Evolutionary conservation across 2,888 invertebrate species (phyloP).

Genomic region (Dusona sp.): DNA sequence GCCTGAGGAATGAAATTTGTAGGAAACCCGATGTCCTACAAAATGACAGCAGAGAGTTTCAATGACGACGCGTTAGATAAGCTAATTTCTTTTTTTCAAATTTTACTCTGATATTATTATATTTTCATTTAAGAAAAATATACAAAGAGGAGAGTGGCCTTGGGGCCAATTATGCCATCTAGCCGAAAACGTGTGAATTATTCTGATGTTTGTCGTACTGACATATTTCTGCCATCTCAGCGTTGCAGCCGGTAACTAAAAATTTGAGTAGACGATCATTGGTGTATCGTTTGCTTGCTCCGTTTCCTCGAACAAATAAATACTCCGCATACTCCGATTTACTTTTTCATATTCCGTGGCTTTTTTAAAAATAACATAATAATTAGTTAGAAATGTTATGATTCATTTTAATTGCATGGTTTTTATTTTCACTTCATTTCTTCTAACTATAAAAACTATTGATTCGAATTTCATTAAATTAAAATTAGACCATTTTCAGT

Average conservation of each 20-base stretch:
- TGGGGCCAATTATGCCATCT: no score
- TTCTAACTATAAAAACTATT: no score
- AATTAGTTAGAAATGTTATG: not conserved
- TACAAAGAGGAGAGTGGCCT: no score
- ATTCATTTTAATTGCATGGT: not conserved
- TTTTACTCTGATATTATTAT: not conserved
- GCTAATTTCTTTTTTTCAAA: not conserved
- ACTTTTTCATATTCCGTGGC: not conserved
- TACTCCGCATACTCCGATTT: not conserved
- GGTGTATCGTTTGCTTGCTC: not conserved
- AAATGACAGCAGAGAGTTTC: not conserved
- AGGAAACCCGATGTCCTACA: not conserved
- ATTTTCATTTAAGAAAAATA: no score
- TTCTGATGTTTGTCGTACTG: not conserved
- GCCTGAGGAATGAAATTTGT: not conserved
- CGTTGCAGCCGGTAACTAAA: not conserved
- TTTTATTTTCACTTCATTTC: no score
- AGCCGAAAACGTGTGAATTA: no score
- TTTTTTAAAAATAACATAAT: not conserved
- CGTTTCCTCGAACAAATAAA: not conserved
- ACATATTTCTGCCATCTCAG: slow-evolving; percentile 4
- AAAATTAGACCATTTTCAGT: not conserved
- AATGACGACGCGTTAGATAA: not conserved
- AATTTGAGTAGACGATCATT: not conserved
- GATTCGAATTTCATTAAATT: not conserved